Evolutionary conservation across 2,888 invertebrate species (phyloP).

Genomic region (Leptopilina myrica): DNA sequence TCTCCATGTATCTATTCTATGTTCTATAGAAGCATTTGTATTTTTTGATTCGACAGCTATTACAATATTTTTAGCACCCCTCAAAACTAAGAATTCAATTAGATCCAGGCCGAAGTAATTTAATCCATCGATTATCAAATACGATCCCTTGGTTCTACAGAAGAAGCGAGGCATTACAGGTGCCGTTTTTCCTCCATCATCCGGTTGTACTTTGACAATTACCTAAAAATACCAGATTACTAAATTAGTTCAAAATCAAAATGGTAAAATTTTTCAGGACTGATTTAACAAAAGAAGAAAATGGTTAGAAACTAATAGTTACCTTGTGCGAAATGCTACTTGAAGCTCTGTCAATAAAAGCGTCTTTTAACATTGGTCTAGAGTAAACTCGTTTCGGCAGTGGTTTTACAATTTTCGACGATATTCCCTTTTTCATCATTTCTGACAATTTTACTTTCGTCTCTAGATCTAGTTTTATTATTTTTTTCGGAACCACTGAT

Average conservation of each 20-base stretch:
- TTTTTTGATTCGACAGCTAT: constrained; percentile 44
- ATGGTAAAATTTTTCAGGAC: not conserved
- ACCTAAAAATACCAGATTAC: constrained; percentile 46
- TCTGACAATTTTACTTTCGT: constrained; percentile 79
- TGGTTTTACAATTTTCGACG: constrained; percentile 83
- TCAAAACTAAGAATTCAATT: constrained; percentile 51
- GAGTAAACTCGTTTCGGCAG: constrained; percentile 82
- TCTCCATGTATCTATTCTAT: constrained; percentile 48
- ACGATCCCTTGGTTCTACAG: constrained; percentile 76
- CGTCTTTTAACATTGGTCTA: constrained; percentile 83
- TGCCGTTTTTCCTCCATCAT: constrained; percentile 28
- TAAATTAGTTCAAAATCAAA: not conserved
- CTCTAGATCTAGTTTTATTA: constrained; percentile 71
- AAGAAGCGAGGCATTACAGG: constrained; percentile 76
- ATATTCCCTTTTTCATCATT: constrained; percentile 81
- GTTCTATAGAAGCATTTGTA: constrained; percentile 42
- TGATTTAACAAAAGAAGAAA: not conserved
- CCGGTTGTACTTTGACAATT: constrained; percentile 60
- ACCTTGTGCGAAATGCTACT: constrained; percentile 91
- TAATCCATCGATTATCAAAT: constrained; percentile 86
- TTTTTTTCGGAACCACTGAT: constrained; percentile 69
- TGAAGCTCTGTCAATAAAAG: constrained; percentile 81
- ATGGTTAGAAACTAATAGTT: constrained; percentile 1
- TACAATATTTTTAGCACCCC: constrained; percentile 54
- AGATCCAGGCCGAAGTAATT: constrained; percentile 78